Evolutionary conservation across 2,888 invertebrate genomes (phyloP), one percentile per base, ranked within the genome.

Genomic region (Lysandra coridon): DNA sequence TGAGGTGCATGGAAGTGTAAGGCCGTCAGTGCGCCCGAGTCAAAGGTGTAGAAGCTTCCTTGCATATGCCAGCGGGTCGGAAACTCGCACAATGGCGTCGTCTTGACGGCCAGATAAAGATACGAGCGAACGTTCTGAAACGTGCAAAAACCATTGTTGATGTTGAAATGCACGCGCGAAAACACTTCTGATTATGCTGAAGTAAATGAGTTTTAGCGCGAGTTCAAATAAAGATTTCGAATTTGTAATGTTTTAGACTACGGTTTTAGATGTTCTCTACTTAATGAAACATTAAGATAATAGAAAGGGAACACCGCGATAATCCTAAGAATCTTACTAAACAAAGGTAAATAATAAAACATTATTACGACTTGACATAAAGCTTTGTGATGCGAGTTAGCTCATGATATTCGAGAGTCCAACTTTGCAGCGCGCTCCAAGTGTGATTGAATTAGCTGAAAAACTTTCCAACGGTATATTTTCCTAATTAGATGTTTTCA

Each of bases 81-180:
- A 89, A 90, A 86, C 85, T 84, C 83, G 79, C 84, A 92, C 91
- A 92, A 90, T 90, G 82, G 86, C 81, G 83, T 85, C 86, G 86
- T 86, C 87, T 88, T 88, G 88, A 86, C 88, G 85, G 83, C 85
- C 85, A 91, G 91, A 91, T 92, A 90, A 90, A 91, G 91, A 91
- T 90, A 91, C 85, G 85, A 85, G 84, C 79, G 40, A 80, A 78
- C 79, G 81, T 79, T 78, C 80, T 81, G 74, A 79, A 77, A 76
- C 78, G 81, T 82, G 82, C 81, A 81, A 82, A 83, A 81, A 80
- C 79, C 82, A 80, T 80, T 79, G 79, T 83, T 81, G 79, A 81
- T 79, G 80, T 81, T 81, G 80, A 82, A 81, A 81, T 79, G 82
- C 79, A 78, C 76, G 69, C 79, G 79, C 75, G 53, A 80, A 82